Conservation (phyloP, 2,888 invertebrate species). For the Pheosia gnoma region DNA sequence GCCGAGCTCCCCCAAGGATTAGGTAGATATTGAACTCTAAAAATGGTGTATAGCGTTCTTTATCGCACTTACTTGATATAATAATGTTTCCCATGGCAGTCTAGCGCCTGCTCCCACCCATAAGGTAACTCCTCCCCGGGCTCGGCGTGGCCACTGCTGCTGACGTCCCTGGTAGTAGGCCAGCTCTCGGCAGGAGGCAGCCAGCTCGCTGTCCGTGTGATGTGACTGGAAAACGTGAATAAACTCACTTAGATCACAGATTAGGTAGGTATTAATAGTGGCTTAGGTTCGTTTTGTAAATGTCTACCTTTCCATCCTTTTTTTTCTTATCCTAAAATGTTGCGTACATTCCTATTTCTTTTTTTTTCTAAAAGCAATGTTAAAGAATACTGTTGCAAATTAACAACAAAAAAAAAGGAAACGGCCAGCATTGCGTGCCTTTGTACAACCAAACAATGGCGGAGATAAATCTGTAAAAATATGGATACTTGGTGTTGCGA, state of each 20-base stretch:
- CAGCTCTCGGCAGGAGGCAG: slow-evolving; percentile 94
- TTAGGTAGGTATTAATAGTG: no score
- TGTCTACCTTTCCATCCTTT: no score
- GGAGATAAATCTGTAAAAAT: slow-evolving; percentile 6
- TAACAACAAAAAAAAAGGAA: neutral
- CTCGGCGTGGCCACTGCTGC: slow-evolving; percentile 56
- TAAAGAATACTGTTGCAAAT: neutral
- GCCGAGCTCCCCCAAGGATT: no score
- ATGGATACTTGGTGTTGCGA: neutral
- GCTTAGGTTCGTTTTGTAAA: no score
- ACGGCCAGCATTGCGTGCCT: neutral
- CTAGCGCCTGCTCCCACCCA: slow-evolving; percentile 95
- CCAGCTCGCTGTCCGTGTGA: slow-evolving; percentile 93
- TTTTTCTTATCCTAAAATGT: no score
- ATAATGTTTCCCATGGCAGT: slow-evolving; percentile 90
- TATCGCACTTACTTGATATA: slow-evolving; percentile 88
- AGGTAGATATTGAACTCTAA: no score
- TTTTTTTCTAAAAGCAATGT: neutral
- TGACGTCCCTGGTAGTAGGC: slow-evolving; percentile 75
- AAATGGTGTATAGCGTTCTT: neutral
- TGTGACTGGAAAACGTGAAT: slow-evolving; percentile 86
- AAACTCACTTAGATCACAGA: no score
- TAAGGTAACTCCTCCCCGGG: slow-evolving; percentile 88
- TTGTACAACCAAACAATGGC: slow-evolving; percentile 1
- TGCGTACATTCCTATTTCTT: neutral